Base-by-base conservation (phyloP, 2,797 vertebrate species). In the Balearica regulorum region DNA sequence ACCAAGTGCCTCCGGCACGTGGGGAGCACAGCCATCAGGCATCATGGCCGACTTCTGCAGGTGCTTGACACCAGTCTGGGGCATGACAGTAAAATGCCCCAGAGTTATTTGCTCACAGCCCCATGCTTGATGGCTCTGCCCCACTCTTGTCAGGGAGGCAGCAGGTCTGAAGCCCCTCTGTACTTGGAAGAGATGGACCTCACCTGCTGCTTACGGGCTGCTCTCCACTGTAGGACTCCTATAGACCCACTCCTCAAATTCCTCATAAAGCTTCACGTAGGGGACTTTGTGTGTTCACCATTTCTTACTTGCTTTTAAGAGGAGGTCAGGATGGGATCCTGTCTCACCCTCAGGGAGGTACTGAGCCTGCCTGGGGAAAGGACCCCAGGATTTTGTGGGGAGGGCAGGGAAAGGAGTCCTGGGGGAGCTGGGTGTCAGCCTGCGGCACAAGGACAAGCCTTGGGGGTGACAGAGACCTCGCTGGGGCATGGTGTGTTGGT, bases 41-140 rank as follows among this genome's bases (percentile, higher is more conserved):
- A 10, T 21, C 54, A 7, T 4, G 22, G 18, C 11, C 19, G 5
- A n/a, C 16, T 25, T 37, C 72, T 1, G 1, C 0, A 0, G 22
- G 11, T 28, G 54, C 35, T 43, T 49, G 16, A 55, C 28, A 43
- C 28, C 9, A 13, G 48, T 8, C 54, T 73, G 82, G 22, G 22
- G 26, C 39, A 33, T 11, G 14, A 55, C 4, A 53, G 24, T 37
- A 75, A 49, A 54, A 43, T 16, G 43, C 41, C 13, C 35, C 60
- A 19, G 58, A 72, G 33, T 37, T 55, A 37, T 13, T 61, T 61
- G 31, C 46, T 72, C 13, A 17, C 41, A 53, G 26, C 13, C 31
- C 39, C 22, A 11, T 11, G 39, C 6, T 46, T 37, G 26, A 48
- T 66, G 35, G 21, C 39, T 54, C 31, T 66, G 53, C 35, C 16